These are phyloP conservation scores for Saccopteryx leptura DNA, from an alignment of 2,113 vertebrate genomes.

Conservation along the genomic window DNA sequence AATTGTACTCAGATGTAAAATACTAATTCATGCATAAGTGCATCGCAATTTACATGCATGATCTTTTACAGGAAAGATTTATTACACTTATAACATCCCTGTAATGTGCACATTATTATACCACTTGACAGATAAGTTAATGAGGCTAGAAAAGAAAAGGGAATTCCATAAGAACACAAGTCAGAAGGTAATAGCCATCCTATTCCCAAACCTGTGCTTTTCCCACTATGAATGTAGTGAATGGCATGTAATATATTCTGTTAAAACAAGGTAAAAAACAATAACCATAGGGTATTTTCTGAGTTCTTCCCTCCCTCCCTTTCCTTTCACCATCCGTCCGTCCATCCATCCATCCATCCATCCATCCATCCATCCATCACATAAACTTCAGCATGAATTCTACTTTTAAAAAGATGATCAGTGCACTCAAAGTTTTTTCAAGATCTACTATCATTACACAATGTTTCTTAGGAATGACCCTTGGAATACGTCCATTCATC, in stretches of 20 bases:
- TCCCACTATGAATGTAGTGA: background rate
- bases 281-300: background rate
- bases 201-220: constrained; percentile 44
- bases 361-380: background rate
- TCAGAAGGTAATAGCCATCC: background rate
- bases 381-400: background rate
- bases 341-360: background rate
- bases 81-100: background rate
- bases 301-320: background rate
- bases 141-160: constrained; percentile 61
- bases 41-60: constrained; percentile 60
- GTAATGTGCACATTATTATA: constrained; percentile 41
- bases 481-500: background rate
- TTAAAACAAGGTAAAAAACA: constrained; percentile 11
- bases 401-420: constrained; percentile 36
- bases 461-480: background rate
- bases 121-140: constrained; percentile 61
- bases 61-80: constrained; percentile 51
- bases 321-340: background rate
- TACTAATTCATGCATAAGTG: constrained; percentile 39
- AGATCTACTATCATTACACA: background rate
- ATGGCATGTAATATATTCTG: background rate
- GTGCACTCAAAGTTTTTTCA: background rate
- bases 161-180: constrained; percentile 36
- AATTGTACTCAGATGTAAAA: constrained; percentile 50